Evolutionary conservation across 2,888 invertebrate species (phyloP), one percentile per base, ranked within the genome.

Genomic region (Acanthosepion pharaonis): DNA sequence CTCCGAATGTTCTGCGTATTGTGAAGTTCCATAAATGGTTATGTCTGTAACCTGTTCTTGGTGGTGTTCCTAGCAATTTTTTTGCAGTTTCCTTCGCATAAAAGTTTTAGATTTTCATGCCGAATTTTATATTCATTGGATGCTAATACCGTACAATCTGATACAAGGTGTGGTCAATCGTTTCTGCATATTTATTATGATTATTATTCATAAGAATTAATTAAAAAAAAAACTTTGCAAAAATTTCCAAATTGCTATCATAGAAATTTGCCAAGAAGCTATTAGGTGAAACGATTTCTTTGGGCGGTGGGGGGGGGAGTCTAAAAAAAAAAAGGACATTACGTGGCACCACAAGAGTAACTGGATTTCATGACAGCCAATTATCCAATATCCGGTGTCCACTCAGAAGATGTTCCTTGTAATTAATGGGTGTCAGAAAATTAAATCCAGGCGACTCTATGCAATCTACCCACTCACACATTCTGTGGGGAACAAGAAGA

Each of bases 351-450:
- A 23, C 59, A 59, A 78, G 42, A 42, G 78, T 28, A n/a, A 28
- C n/a, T n/a, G 9, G 28, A 78, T 78, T 78, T 78, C n/a, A 78
- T 78, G n/a, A n/a, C 8, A 8, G 78, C 78, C 78, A 78, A 78
- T 78, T 78, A 78, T 78, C n/a, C 78, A 78, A 78, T 78, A 78
- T 78, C 78, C 78, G 78, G 78, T n/a, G 78, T 78, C 11, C 78
- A 28, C n/a, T n/a, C 78, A 78, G 78, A 78, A 78, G 78, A 78
- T n/a, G 28, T 78, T 78, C 78, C 28, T n/a, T n/a, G n/a, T 78
- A 78, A 78, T 78, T 78, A 78, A 78, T n/a, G 78, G 78, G 78
- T 78, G 78, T n/a, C 28, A n/a, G 78, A 0, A n/a, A 78, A 78
- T 78, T 28, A 78, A 78, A 78, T 78, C 6, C 78, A 78, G n/a